phyloP scores from a whole-genome alignment of 2,797 vertebrate genomes.

The Mormyrops boulengeri region DNA sequence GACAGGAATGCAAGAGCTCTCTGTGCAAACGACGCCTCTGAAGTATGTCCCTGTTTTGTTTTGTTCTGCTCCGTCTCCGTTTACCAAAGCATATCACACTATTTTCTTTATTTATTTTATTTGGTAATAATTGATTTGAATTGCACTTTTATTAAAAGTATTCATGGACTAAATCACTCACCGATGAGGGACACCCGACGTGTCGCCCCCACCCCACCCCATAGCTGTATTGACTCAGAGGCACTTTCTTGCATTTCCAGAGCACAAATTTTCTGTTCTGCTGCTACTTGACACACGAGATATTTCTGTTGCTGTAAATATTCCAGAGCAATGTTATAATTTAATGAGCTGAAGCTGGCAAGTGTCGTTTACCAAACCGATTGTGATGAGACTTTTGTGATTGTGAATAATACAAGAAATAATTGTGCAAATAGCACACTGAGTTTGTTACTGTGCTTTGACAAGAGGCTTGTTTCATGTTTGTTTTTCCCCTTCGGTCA shows the following conservation, averaged over 20 bases:
- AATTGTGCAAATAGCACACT: slow-evolving; percentile 53
- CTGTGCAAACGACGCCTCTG: slow-evolving; percentile 39
- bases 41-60: slow-evolving; percentile 35
- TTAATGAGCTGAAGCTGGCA: slow-evolving; percentile 25
- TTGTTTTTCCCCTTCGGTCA: slow-evolving; percentile 44
- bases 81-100: slow-evolving; percentile 36
- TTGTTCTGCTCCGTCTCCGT: slow-evolving; percentile 21
- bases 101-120: not conserved
- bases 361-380: slow-evolving; percentile 47
- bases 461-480: slow-evolving; percentile 45
- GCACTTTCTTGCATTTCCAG: slow-evolving; percentile 8
- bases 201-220: not conserved
- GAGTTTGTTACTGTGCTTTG: slow-evolving; percentile 46
- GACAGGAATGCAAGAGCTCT: not conserved
- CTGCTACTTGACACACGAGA: slow-evolving; percentile 33
- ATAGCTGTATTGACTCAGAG: not conserved
- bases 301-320: slow-evolving; percentile 26
- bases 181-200: not conserved
- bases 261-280: slow-evolving; percentile 36
- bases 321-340: slow-evolving; percentile 34
- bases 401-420: slow-evolving; percentile 40
- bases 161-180: not conserved
- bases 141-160: not conserved
- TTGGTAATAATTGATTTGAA: not conserved
- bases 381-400: slow-evolving; percentile 46